Evolutionary conservation across 2,888 invertebrate genomes (phyloP), one percentile per base, ranked within the genome.

Genomic region (Scrobipalpa costella): DNA sequence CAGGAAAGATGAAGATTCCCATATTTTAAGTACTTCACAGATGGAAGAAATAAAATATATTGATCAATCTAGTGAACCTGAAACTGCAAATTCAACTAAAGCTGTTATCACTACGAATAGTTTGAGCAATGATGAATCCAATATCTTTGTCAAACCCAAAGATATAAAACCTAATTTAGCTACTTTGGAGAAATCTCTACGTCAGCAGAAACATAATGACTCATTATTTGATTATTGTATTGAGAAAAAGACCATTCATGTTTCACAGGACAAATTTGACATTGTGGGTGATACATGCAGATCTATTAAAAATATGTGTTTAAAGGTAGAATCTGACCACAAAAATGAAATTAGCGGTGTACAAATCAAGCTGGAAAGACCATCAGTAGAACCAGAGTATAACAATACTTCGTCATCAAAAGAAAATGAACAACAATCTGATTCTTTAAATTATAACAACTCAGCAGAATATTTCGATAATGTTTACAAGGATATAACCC

Each of bases 401-500:
- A 38, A 47, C 27, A 44, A 44, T 59, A 13, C 36, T 19, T 38
- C 19, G 1, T 15, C 19, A 40, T 5, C 27, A 15, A 49, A 47
- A 13, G 49, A 61, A 11, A 52, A 19, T 6, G 49, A 49, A 9
- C 19, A 52, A 11, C 11, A 52, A 27, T 27, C 27, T 33, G 55
- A 27, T 27, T 34, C 49, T 17, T 52, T 50, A 33, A 69, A 69
- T 61, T 38, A 63, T 17, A 73, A 83, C 57, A 86, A 88, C 61
- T 89, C 89, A 0, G 71, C 83, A 21, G 85, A 86, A 36, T 83
- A 81, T 62, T 91, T 90, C 62, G 90, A 90, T 67, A 85, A 85
- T 21, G 82, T 90, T 38, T 90, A 80, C 67, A 88, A 86, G 71
- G 76, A 89, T 59, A 68, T 89, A 50, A 76, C 85, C 27, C 77